Base-by-base conservation (phyloP, 2,113 vertebrate genomes). In the Carlito syrichta region DNA sequence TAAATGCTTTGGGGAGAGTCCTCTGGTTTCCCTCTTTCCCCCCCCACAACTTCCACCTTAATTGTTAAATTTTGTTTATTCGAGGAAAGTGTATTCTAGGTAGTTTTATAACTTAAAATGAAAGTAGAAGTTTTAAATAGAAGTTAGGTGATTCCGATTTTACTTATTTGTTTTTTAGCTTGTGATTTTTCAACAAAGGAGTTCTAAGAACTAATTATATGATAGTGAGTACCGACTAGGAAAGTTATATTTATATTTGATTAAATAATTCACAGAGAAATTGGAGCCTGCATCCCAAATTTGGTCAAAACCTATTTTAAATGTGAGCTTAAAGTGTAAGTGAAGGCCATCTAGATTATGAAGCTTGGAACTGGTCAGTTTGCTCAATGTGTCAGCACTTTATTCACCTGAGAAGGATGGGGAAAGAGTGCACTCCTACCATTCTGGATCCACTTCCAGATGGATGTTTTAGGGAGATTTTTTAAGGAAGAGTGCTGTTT, bases 1-100 rank as follows among this genome's bases (percentile, higher is more conserved):
- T 96, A 98, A 91, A 97, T 96, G 89, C 82, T 86, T 91, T 63
- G 71, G 81, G 86, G 88, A 96, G 71, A 95, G 96, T 95, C 92
- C 81, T 83, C 69, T 90, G 45, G 38, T 48, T 89, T 81, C 10
- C 58, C 78, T 87, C 25, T 68, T 40, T 62, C 9, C 16, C 86
- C 14, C 69, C 38, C 43, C 8, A n/a, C 10, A 19, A 78, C 27
- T 84, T 63, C n/a, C 32, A 35, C 45, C 32, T 89, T 95, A 73
- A 73, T 73, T 84, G 88, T 81, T 86, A 92, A 62, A 56, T 92
- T 92, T 22, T 87, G 10, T 83, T 91, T 90, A 27, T 91, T 63
- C 19, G 66, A 74, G 50, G 54, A 69, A 93, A 68, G 40, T 20
- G 71, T 86, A 73, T 83, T 92, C 17, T 88, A 63, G 81, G 83